Percentiles rank a stretch among this genome's conserved stretches.
These are phyloP conservation scores for Numenius arquata DNA, from an alignment of 2,113 vertebrate genomes.

Conservation along the genomic window DNA sequence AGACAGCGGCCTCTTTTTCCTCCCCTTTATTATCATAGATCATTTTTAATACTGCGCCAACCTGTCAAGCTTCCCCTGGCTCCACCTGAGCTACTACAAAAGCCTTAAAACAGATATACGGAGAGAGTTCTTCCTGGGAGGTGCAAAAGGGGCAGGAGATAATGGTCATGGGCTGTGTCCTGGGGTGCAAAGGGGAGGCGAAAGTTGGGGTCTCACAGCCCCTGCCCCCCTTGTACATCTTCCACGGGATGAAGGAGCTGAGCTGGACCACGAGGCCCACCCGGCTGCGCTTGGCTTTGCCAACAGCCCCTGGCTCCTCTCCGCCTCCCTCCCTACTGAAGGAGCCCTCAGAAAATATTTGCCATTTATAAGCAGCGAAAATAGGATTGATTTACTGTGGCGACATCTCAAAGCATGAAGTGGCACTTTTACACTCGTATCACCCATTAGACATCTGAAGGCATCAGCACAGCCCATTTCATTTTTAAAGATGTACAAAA, in stretches of 20 bases:
- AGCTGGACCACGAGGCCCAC: not conserved
- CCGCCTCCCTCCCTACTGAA: not conserved
- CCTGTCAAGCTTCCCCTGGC: not conserved
- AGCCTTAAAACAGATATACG: not conserved
- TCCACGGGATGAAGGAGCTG: not conserved
- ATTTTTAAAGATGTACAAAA: not conserved
- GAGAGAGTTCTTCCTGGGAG: not conserved
- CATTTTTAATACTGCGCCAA: not conserved
- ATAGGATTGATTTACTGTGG: conserved; percentile 1
- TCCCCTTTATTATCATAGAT: not conserved
- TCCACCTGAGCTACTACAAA: not conserved
- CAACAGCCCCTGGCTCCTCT: not conserved
- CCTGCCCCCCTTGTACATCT: not conserved
- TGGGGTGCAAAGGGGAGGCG: not conserved
- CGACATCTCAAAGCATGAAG: not conserved
- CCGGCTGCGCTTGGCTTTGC: fast-evolving
- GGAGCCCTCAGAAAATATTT: not conserved
- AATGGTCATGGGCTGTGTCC: not conserved
- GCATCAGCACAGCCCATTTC: conserved; percentile 1
- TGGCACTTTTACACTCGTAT: not conserved
- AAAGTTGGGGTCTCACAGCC: not conserved
- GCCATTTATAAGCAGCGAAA: not conserved
- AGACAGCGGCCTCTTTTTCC: not conserved
- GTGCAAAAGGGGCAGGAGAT: not conserved
- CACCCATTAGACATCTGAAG: conserved; percentile 51